A percentile compares a stretch with the other conserved stretches of the same genome.
phyloP scores from a whole-genome alignment of 1,140 invertebrate species.

The Bombus polaris region DNA sequence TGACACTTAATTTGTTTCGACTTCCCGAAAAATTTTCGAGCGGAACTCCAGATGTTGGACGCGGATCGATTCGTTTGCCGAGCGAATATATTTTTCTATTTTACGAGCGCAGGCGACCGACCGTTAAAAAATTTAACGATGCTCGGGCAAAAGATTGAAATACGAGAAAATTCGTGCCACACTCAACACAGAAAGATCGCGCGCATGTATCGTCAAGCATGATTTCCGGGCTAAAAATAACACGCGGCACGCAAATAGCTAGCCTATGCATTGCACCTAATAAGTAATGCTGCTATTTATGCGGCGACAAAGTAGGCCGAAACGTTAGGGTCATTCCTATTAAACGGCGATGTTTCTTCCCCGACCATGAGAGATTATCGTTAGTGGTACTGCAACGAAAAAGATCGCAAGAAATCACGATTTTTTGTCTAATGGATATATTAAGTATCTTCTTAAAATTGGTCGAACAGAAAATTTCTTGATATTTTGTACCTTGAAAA shows the following conservation, averaged over 20 bases:
- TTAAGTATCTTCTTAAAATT: too few species aligned
- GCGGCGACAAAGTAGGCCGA: constrained; percentile 55
- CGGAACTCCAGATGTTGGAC: background rate
- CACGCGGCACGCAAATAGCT: constrained; percentile 59
- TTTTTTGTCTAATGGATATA: too few species aligned
- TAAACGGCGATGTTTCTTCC: constrained; percentile 14
- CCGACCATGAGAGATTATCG: too few species aligned
- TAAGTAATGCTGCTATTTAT: constrained; percentile 55
- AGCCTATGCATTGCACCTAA: constrained; percentile 59
- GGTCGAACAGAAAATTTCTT: too few species aligned
- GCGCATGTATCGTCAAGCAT: constrained; percentile 4
- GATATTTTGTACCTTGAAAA: too few species aligned
- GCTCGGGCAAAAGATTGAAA: background rate
- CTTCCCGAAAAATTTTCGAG: background rate
- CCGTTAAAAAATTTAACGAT: constrained; percentile 15
- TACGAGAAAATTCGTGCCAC: constrained; percentile 14
- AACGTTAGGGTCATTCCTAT: constrained; percentile 32
- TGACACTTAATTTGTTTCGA: too few species aligned
- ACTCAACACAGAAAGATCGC: constrained; percentile 20
- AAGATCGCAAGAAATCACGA: too few species aligned
- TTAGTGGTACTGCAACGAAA: too few species aligned
- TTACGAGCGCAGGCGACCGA: background rate
- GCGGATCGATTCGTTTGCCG: background rate
- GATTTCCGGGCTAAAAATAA: constrained; percentile 63
- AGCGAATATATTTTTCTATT: background rate